Base-by-base conservation (phyloP, 2,797 vertebrate species). In the Nyctalus aviator region DNA sequence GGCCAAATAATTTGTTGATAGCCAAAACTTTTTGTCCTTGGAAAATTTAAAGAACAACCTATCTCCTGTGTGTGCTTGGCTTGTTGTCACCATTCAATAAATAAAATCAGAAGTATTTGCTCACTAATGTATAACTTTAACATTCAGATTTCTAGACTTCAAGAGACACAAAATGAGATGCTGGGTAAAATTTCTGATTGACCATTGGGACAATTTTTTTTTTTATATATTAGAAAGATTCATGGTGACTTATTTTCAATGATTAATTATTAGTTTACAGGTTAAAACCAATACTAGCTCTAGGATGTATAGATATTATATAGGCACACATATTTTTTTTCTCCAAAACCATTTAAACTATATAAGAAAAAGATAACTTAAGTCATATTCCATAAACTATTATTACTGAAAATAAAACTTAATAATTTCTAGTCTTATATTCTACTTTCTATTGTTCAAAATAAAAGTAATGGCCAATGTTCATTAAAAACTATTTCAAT, bases 1-100 rank as follows among this genome's bases (percentile, higher is more conserved):
- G 86, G 93, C 95, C 97, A 97, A 97, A 95, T 95, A 96, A 96
- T 96, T 93, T 97, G 97, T 97, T 91, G 76, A 96, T 53, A 93
- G 86, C 95, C 96, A 97, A 97, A 98, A 95, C 92, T 96, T 97
- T 95, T 95, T 96, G 83, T 95, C 91, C 91, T 97, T 96, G 89
- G 97, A 97, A 97, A 97, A 94, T 96, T 96, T 95, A 94, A 97
- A 97, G 94, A 97, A 97, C 96, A 92, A 62, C 25, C 27, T 96
- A 75, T 92, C 94, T 97, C 53, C 92, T 90, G 82, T 86, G 17
- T 64, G 59, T 41, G 23, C 37, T 41, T 59, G 41, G 57, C 91
- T 97, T 91, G 17, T 95, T 97, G 93, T 66, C 94, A 75, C 32
- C 32, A 76, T 64, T 94, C 90, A 62, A 30, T 27, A 83, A 94